Evolutionary conservation across 2,797 vertebrate species (phyloP).

Genomic region (Pogoniulus pusillus): DNA sequence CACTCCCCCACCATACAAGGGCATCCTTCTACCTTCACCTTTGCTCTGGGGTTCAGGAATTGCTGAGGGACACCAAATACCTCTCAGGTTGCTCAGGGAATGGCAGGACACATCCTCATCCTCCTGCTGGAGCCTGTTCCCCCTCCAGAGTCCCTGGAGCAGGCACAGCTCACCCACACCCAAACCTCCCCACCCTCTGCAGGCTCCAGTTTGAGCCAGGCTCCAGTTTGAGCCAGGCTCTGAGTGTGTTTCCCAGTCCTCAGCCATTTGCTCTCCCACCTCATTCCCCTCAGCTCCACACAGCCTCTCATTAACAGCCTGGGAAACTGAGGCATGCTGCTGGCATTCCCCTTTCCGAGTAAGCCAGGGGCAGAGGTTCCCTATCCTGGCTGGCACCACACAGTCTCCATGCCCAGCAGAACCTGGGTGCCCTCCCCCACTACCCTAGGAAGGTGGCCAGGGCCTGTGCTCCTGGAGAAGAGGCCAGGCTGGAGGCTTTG

Average conservation of each 20-base stretch:
- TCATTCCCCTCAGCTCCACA: background rate
- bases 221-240: background rate
- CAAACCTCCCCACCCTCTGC: fast-evolving
- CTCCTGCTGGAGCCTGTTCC: background rate
- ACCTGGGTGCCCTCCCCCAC: fast-evolving
- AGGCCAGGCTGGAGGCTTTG: background rate
- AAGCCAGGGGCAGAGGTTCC: no score
- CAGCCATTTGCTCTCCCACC: background rate
- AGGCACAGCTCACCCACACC: background rate
- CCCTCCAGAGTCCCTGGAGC: background rate
- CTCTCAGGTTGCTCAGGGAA: background rate
- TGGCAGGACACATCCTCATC: background rate
- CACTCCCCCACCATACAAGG: background rate
- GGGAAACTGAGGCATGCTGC: background rate
- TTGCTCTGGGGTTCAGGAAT: background rate
- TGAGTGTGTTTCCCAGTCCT: fast-evolving
- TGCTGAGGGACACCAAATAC: background rate
- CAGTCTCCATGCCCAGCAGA: fast-evolving
- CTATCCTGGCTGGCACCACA: fast-evolving
- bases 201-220: background rate
- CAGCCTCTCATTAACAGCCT: fast-evolving
- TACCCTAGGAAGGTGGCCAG: fast-evolving
- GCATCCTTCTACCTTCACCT: background rate
- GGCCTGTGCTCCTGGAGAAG: background rate
- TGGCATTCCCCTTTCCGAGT: background rate